phyloP scores from a whole-genome alignment of 2,797 vertebrate species.

The Pangasius mekongensis region DNA sequence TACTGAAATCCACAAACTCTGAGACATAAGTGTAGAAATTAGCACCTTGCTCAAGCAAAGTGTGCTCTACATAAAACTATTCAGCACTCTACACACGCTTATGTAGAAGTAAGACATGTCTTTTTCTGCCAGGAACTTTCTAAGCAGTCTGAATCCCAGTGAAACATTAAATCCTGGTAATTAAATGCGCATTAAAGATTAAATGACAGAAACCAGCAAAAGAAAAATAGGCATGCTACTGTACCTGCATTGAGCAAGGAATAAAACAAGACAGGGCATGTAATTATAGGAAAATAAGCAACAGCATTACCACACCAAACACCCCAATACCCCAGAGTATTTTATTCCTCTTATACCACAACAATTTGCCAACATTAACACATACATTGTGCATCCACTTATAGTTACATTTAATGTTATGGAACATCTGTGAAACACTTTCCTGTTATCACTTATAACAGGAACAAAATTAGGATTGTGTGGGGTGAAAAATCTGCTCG shows the following conservation, averaged over 20 bases:
- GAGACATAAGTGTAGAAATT: neutral
- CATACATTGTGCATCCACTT: neutral
- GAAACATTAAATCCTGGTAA: conserved; percentile 18
- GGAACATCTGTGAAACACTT: neutral
- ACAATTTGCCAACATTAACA: neutral
- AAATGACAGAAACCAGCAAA: neutral
- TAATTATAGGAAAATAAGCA: neutral
- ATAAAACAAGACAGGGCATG: neutral
- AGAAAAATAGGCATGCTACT: neutral
- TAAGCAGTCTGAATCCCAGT: neutral
- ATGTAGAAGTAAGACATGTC: neutral
- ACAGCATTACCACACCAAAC: neutral
- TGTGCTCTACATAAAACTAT: neutral
- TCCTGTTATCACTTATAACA: neutral
- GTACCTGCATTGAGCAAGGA: neutral
- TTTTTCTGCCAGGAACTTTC: neutral
- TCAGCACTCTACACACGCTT: neutral
- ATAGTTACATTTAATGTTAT: neutral
- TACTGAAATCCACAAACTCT: neutral
- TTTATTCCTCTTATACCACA: neutral
- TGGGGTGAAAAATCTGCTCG: neutral
- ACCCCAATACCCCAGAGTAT: neutral
- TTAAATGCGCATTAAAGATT: conserved; percentile 9
- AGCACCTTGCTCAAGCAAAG: neutral
- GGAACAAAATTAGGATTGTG: neutral